Evolutionary conservation across 2,888 invertebrate species (phyloP).

Genomic region (Strigamia maritima): DNA sequence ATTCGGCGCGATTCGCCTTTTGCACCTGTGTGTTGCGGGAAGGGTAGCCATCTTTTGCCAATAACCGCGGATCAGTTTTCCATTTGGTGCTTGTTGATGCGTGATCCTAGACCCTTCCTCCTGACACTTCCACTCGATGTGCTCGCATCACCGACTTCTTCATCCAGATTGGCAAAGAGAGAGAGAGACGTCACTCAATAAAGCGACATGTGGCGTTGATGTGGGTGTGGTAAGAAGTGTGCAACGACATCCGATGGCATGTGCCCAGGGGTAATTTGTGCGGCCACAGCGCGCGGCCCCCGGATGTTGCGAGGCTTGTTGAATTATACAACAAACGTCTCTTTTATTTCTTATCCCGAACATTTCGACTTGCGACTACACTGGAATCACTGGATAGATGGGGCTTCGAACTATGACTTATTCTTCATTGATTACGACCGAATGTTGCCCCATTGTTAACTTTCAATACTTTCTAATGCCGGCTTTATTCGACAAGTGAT

Average conservation of each 20-base stretch:
- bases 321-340: conserved; percentile 12
- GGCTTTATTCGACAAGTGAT: too few species aligned
- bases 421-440: background rate
- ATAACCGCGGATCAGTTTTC: conserved; percentile 24
- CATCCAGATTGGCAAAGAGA: conserved; percentile 17
- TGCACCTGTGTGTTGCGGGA: conserved; percentile 6
- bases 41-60: conserved; percentile 20
- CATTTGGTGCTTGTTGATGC: conserved; percentile 24
- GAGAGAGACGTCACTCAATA: conserved; percentile 25
- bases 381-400: too few species aligned
- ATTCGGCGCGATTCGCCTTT: background rate
- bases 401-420: background rate
- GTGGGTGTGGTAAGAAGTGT: conserved; percentile 1
- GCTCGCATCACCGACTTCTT: background rate
- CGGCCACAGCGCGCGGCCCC: background rate
- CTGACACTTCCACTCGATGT: conserved; percentile 23
- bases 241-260: conserved; percentile 1
- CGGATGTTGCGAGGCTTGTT: conserved; percentile 7
- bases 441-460: background rate
- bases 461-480: background rate
- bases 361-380: background rate
- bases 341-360: conserved; percentile 9
- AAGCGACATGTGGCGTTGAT: conserved; percentile 11
- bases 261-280: conserved; percentile 11
- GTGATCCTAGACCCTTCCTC: conserved; percentile 4